A percentile compares a stretch with the other conserved stretches of the same genome.
phyloP scores from a whole-genome alignment of 2,888 invertebrate genomes.

The Cerastoderma edule region DNA sequence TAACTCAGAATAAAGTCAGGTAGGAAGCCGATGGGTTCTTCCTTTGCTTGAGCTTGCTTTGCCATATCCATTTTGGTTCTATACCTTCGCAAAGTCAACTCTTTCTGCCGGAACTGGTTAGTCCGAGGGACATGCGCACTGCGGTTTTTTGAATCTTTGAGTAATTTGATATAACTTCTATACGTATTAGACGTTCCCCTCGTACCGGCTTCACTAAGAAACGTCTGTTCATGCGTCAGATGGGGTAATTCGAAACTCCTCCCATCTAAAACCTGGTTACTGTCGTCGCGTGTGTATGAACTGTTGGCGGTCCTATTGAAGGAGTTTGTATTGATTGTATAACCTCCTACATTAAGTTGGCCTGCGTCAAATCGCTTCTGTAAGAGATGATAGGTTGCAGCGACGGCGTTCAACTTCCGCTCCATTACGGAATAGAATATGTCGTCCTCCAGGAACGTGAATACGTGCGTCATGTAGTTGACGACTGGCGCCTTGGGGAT shows the following conservation, averaged over 20 bases:
- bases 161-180: slow-evolving; percentile 60
- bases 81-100: slow-evolving; percentile 52
- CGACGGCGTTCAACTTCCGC: slow-evolving; percentile 70
- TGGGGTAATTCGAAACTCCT: slow-evolving; percentile 32
- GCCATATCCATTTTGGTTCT: slow-evolving; percentile 50
- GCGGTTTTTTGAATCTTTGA: slow-evolving; percentile 58
- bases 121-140: slow-evolving; percentile 52
- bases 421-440: slow-evolving; percentile 71
- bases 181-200: slow-evolving; percentile 36
- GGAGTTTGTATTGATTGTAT: not conserved
- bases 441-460: slow-evolving; percentile 71
- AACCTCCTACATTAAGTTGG: slow-evolving; percentile 42
- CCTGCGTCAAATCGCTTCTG: slow-evolving; percentile 64
- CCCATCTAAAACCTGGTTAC: not conserved
- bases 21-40: slow-evolving; percentile 38
- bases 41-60: slow-evolving; percentile 40
- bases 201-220: slow-evolving; percentile 23
- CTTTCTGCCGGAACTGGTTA: slow-evolving; percentile 51
- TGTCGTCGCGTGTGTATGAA: not conserved
- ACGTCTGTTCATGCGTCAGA: slow-evolving; percentile 26
- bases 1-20: slow-evolving; percentile 56
- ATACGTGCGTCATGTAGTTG: slow-evolving; percentile 70
- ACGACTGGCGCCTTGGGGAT: slow-evolving; percentile 66
- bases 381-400: slow-evolving; percentile 68
- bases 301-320: not conserved